Evolutionary conservation across 2,888 invertebrate species (phyloP).

Genomic region (Apeira syringaria): DNA sequence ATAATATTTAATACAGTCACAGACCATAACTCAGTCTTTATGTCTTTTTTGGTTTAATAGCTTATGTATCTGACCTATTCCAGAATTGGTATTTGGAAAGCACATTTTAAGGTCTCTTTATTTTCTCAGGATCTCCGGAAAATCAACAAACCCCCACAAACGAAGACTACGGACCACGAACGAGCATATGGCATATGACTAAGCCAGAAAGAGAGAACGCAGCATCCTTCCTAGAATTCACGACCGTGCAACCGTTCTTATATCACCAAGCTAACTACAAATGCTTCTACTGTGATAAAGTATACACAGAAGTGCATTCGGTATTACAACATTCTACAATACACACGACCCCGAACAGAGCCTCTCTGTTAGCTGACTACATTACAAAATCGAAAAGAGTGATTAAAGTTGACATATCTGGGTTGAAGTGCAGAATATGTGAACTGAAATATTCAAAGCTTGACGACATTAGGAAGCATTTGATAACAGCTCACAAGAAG

Average conservation of each 20-base stretch:
- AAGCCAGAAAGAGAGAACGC: conserved; percentile 72
- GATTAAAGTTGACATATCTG: conserved; percentile 71
- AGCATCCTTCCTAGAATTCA: conserved; percentile 66
- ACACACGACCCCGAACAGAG: conserved; percentile 57
- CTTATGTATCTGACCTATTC: too few species aligned
- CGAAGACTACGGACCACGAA: conserved; percentile 30
- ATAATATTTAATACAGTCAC: too few species aligned
- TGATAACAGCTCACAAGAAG: conserved; percentile 53
- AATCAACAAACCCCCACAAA: background rate
- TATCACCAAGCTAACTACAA: conserved; percentile 76
- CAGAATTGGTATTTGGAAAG: background rate
- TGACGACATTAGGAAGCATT: conserved; percentile 64
- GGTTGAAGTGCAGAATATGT: conserved; percentile 63
- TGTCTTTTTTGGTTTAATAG: too few species aligned
- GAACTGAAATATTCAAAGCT: conserved; percentile 61
- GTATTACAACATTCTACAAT: conserved; percentile 57
- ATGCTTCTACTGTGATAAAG: conserved; percentile 72
- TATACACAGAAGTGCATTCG: conserved; percentile 66
- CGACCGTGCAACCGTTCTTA: conserved; percentile 69
- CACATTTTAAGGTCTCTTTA: conserved; percentile 4
- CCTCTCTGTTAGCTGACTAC: conserved; percentile 54
- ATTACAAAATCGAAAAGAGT: conserved; percentile 67
- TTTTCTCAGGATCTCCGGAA: conserved; percentile 6
- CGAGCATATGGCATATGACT: conserved; percentile 78
- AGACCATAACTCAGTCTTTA: too few species aligned